These are phyloP conservation scores for Cryptotis parvus DNA, from an alignment of 2,113 vertebrate genomes.

Conservation along the genomic window DNA sequence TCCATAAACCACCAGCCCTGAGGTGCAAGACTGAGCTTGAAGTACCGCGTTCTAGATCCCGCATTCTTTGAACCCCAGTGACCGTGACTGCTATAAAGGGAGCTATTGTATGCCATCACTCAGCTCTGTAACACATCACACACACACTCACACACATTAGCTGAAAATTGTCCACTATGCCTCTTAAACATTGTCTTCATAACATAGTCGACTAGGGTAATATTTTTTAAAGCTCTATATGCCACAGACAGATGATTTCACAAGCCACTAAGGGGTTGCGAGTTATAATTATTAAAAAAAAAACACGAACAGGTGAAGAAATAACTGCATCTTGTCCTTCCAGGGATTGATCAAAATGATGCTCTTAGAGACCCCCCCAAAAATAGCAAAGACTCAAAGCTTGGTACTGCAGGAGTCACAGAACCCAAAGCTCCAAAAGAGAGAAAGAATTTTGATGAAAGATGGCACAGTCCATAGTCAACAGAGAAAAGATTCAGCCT, in stretches of 20 bases:
- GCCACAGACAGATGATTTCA: not conserved
- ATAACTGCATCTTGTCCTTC: not conserved
- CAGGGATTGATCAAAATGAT: not conserved
- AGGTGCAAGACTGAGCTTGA: not conserved
- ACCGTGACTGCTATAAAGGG: not conserved
- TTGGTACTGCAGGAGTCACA: not conserved
- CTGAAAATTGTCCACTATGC: not conserved
- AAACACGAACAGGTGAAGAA: not conserved
- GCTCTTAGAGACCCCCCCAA: too few species aligned
- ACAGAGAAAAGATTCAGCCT: not conserved
- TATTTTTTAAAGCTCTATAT: not conserved
- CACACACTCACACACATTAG: accelerated
- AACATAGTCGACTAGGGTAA: not conserved
- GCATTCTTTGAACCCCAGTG: not conserved
- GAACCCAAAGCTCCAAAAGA: not conserved
- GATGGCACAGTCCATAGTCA: not conserved
- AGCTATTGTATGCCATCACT: not conserved
- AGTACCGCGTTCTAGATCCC: too few species aligned
- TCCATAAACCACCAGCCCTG: not conserved
- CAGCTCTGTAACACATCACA: not conserved
- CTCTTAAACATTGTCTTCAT: too few species aligned
- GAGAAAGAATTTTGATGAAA: not conserved
- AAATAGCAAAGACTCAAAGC: not conserved
- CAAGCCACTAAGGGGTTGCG: not conserved
- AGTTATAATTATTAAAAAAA: not conserved